Percentiles rank a stretch among this genome's conserved stretches.
phyloP scores from a whole-genome alignment of 1,140 invertebrate genomes.

The Achroia grisella region DNA sequence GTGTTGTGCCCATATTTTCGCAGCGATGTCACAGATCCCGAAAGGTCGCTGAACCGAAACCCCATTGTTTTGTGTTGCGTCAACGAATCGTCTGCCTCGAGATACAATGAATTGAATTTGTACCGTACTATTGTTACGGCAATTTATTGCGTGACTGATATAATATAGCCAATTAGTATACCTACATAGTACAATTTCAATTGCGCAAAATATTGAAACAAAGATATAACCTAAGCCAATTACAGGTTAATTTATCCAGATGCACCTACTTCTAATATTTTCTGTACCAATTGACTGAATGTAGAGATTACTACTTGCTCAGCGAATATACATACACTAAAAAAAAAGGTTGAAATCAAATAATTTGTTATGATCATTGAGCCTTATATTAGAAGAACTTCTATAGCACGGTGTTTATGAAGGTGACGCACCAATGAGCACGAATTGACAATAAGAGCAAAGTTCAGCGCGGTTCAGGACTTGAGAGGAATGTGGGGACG shows the following conservation, averaged over 20 bases:
- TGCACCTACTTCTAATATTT: no score
- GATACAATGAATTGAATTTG: slow-evolving; percentile 66
- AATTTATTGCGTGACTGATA: slow-evolving; percentile 55
- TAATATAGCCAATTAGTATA: slow-evolving; percentile 16
- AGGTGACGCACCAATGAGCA: slow-evolving; percentile 53
- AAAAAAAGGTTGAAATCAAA: no score
- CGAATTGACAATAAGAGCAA: slow-evolving; percentile 71
- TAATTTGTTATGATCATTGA: no score
- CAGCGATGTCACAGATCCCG: slow-evolving; percentile 64
- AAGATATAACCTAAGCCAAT: neutral
- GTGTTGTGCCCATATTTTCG: slow-evolving; percentile 66
- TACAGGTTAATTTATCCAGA: no score
- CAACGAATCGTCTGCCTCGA: slow-evolving; percentile 65
- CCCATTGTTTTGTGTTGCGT: slow-evolving; percentile 69
- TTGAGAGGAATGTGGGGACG: slow-evolving; percentile 52
- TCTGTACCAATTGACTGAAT: no score
- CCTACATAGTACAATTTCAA: slow-evolving; percentile 3
- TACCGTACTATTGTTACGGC: slow-evolving; percentile 59
- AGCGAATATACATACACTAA: no score
- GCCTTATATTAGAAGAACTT: slow-evolving; percentile 33
- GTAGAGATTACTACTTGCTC: no score
- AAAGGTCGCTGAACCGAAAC: slow-evolving; percentile 67
- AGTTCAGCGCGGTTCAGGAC: slow-evolving; percentile 67
- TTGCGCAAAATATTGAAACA: slow-evolving; percentile 5
- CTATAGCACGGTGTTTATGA: slow-evolving; percentile 45